Conservation (phyloP, 2,113 vertebrate genomes). For the Hepsetus odoe region DNA sequence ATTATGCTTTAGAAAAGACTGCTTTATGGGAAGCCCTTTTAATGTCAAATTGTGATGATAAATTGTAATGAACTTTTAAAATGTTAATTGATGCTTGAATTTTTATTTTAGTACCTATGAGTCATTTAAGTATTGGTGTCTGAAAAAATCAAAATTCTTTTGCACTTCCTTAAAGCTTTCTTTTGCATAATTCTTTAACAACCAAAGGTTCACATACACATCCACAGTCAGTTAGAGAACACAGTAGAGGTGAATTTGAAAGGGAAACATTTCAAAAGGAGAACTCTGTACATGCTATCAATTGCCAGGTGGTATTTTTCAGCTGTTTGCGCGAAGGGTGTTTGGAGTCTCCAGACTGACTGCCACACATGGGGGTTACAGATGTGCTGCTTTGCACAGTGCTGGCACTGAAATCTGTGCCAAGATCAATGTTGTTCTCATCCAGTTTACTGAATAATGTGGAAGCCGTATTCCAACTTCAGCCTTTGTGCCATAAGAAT, state of each 20-base stretch:
- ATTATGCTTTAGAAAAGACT: conserved; percentile 14
- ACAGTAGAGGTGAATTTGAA: conserved; percentile 8
- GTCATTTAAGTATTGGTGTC: conserved; percentile 18
- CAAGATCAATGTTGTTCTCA: conserved; percentile 43
- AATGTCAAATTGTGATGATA: conserved; percentile 32
- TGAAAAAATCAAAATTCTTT: conserved; percentile 2
- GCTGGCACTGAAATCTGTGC: conserved; percentile 58
- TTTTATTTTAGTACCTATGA: conserved; percentile 9
- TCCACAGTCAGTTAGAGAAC: conserved; percentile 42
- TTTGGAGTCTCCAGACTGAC: conserved; percentile 50
- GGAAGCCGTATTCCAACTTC: neutral
- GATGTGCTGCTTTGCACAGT: conserved; percentile 58
- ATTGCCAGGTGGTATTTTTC: conserved; percentile 54
- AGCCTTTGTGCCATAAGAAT: too few species aligned
- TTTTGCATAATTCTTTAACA: conserved; percentile 40
- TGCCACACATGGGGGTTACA: conserved; percentile 63
- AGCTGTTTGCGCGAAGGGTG: conserved; percentile 53
- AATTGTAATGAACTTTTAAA: conserved; percentile 33
- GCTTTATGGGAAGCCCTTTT: conserved; percentile 20
- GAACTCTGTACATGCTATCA: neutral
- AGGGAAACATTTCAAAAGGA: conserved; percentile 6
- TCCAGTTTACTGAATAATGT: neutral
- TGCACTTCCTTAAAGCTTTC: conserved; percentile 9
- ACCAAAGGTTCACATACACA: conserved; percentile 23
- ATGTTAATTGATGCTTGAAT: conserved; percentile 24